Evolutionary conservation across 2,113 vertebrate species (phyloP), one percentile per base, ranked within the genome.

Genomic region (Leucopternis melanops): DNA sequence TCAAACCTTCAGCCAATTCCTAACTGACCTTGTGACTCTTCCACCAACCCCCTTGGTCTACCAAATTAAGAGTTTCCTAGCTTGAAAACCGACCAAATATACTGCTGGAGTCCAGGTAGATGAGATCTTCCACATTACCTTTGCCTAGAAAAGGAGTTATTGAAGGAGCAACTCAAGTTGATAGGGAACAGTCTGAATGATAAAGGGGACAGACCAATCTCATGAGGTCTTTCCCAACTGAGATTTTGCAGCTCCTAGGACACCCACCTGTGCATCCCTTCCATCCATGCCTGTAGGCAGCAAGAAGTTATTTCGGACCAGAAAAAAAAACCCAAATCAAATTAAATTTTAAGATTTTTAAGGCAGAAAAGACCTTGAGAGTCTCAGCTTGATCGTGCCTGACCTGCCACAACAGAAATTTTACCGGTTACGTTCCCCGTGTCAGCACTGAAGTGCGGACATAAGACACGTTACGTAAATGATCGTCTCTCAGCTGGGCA

Each of bases 391-490:
- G 34, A 52, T n/a, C 26, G 40, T 40, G 6, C 57, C 58, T 17
- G 52, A 67, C 21, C 31, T 59, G 38, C 31, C 26, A 23, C 23
- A 47, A 45, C 12, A 20, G 32, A 44, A 36, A 8, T 54, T 40
- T 47, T 29, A 49, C 14, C 47, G 23, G 8, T 50, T 31, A 14
- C 0, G 1, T 42, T 61, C 19, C 20, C 40, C 1, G 0, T 5
- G 14, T 16, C 40, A 62, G 36, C 47, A 49, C 61, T 36, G 31
- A 42, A 23, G 36, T 3, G 17, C 2, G 12, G 8, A 13, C 29
- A 7, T 32, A 16, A 36, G 47, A 29, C 26, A 25, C 18, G 1
- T 14, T 4, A n/a, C 0, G 1, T 31, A 31, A 38, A 45, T 3
- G 13, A 50, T 38, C 25, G 5, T 22, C 19, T n/a, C 29, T 42